Evolutionary conservation across 1,140 invertebrate species (phyloP).

Genomic region (Lepidotrigona ventralis): DNA sequence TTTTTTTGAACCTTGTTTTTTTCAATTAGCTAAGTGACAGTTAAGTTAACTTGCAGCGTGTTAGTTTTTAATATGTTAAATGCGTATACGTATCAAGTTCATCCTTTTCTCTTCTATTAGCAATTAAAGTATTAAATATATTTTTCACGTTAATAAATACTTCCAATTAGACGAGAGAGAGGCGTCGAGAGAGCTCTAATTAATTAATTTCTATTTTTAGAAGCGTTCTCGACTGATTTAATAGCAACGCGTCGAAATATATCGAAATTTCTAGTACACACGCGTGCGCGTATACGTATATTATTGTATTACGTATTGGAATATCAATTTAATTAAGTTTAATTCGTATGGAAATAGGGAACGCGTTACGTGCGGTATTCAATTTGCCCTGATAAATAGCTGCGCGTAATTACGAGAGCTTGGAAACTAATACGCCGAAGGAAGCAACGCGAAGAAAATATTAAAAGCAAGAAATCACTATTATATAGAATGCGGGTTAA

Average conservation of each 20-base stretch:
- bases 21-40: neutral
- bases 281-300: neutral
- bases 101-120: no score
- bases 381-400: slow-evolving; percentile 17
- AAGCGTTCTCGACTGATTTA: neutral
- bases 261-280: neutral
- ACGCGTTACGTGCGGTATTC: neutral
- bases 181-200: no score
- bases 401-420: slow-evolving; percentile 11
- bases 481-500: slow-evolving; percentile 32
- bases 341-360: slow-evolving; percentile 13
- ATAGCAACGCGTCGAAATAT: neutral
- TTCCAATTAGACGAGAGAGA: no score
- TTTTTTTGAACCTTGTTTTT: neutral
- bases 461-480: slow-evolving; percentile 21
- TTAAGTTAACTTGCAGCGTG: no score
- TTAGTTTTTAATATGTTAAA: no score
- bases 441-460: neutral
- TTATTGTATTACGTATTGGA: neutral
- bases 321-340: slow-evolving; percentile 15
- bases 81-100: no score
- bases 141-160: no score
- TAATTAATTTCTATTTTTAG: neutral
- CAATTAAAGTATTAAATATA: no score
- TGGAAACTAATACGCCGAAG: neutral